Evolutionary conservation across 2,888 invertebrate species (phyloP), one percentile per base, ranked within the genome.

Genomic region (Podotricha telesiphe): DNA sequence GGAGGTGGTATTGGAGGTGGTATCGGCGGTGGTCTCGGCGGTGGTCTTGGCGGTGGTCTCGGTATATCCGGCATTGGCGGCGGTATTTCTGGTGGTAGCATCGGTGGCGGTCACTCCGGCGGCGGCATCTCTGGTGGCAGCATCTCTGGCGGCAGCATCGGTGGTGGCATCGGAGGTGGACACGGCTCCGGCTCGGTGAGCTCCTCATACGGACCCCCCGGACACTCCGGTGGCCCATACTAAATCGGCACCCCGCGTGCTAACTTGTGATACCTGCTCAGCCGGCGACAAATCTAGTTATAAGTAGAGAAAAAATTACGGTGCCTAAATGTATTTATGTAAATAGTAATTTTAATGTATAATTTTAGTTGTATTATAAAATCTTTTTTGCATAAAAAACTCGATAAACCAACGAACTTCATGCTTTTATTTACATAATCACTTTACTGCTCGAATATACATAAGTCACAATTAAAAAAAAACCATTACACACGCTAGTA

Each of bases 221-320:
- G 94, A 74, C 94, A 94, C 81, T 95, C 95, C 80, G 95, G 95
- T 82, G 95, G 95, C 82, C 95, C 95, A 74, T 95, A 95, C 86
- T 94, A 94, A 87, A 80, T 10, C 76, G 82, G 85, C 86, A 73
- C 73, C 68, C 72, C 77, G 78, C 82, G 86, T 86, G 82, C 84
- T 80, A 83, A 82, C 85, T 85, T 92, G 93, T 92, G 92, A 92
- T 93, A 93, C 86, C 89, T 89, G 91, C 87, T 88, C 81, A 83
- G 91, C 88, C 91, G 90, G 90, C 91, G 90, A 89, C 85, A 87
- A 86, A 87, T 76, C 78, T 90, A 91, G 88, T 85, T 81, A 77
- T 92, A 93, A 92, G 92, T 92, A 92, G 91, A 87, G 87, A 91
- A 92, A 92, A 93, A 92, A 91, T 91, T 92, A 92, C 93, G 93